Base-by-base conservation (phyloP, 2,888 invertebrate species). In the Tetranychus piercei region DNA sequence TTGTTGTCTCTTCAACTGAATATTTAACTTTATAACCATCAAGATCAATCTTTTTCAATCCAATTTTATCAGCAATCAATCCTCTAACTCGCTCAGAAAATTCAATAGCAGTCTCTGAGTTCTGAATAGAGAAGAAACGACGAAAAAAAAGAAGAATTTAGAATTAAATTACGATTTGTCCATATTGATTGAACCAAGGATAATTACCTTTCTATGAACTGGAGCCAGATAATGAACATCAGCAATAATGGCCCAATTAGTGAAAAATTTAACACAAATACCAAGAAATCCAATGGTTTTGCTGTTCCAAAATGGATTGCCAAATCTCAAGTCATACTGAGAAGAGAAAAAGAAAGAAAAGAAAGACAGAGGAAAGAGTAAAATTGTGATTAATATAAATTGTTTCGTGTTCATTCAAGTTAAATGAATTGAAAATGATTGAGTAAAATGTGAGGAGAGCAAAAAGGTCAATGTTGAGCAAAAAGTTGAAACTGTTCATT, bases 21-120 rank as follows among this genome's bases (percentile, higher is more conserved):
- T 69, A 69, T 69, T 69, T 69, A 20, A 69, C 6, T 69, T 18
- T 20, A 8, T 69, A 69, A 11, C 69, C 69, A 69, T 69, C 69
- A 22, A 23, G 20, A 69, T 69, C 69, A 23, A 69, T 22, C 34
- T 69, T 69, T 23, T 69, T 69, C 69, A 69, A 23, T 23, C 34
- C 34, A 22, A 69, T 69, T 22, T 69, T n/a, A 11, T 69, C 69
- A 69, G 69, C 69, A 69, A 69, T 69, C 22, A 23, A 20, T 23
- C 69, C 20, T 22, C 22, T 18, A 22, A 69, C 69, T 69, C 69
- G 20, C n/a, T 20, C 20, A 20, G 69, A 20, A 69, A 69, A 69
- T 69, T 69, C 20, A 23, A 69, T 11, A 6, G 20, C n/a, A 20
- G 69, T 20, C 20, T 69, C 69, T 20, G 20, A 23, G 3, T 67